Evolutionary conservation across 2,113 vertebrate species (phyloP).

Genomic region (Scomber colias): DNA sequence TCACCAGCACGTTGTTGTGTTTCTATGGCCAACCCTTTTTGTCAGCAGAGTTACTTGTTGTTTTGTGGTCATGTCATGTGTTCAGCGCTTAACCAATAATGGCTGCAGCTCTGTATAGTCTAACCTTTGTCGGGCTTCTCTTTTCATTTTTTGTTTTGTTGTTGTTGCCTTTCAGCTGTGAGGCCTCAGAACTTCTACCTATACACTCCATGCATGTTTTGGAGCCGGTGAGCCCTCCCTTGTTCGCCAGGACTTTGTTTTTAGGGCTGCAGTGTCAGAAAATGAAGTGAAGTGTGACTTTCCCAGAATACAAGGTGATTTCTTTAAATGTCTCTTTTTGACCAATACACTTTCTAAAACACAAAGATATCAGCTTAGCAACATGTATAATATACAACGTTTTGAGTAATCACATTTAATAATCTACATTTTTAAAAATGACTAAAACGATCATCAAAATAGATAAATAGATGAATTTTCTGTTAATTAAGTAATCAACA

Average conservation of each 20-base stretch:
- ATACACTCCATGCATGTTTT: constrained; percentile 22
- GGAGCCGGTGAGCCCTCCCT: constrained; percentile 6
- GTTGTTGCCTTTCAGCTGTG: constrained; percentile 40
- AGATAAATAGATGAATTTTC: too few species aligned
- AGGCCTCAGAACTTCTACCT: constrained; percentile 50
- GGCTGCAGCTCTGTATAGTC: not conserved
- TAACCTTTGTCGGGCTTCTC: constrained; percentile 46
- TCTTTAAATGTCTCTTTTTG: too few species aligned
- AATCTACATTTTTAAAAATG: too few species aligned
- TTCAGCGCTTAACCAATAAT: constrained; percentile 24
- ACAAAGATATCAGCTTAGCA: too few species aligned
- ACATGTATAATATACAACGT: too few species aligned
- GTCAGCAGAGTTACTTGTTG: constrained; percentile 13
- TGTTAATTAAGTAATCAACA: too few species aligned
- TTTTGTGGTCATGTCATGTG: constrained; percentile 37
- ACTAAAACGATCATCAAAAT: too few species aligned
- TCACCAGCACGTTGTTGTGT: constrained; percentile 3
- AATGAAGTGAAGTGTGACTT: too few species aligned
- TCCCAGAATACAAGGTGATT: too few species aligned
- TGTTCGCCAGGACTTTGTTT: constrained; percentile 28
- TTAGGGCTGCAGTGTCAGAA: too few species aligned
- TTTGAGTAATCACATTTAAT: too few species aligned
- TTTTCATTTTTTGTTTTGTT: constrained; percentile 30
- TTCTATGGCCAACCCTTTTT: constrained; percentile 39
- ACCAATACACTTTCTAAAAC: too few species aligned